phyloP scores from a whole-genome alignment of 2,888 invertebrate genomes.

The Papilio gigon region DNA sequence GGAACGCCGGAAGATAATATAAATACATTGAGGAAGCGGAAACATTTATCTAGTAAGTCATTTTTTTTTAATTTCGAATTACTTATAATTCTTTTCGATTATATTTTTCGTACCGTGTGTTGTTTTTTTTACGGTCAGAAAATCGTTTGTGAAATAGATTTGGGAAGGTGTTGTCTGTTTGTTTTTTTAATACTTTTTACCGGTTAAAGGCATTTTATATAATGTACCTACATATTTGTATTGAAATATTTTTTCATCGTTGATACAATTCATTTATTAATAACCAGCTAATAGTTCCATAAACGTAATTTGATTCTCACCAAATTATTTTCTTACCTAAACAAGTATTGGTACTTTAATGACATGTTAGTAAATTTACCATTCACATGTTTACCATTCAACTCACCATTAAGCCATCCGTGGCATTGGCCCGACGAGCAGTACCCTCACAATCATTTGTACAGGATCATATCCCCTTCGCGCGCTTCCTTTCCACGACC shows the following conservation, averaged over 20 bases:
- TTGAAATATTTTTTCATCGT: too few relatives aligned
- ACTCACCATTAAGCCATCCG: neutral
- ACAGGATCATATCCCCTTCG: constrained; percentile 4
- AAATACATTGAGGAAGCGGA: constrained; percentile 39
- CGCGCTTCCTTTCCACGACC: neutral
- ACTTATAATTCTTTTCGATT: neutral
- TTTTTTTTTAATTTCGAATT: neutral
- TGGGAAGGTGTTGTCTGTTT: too few relatives aligned
- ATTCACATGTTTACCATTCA: too few relatives aligned
- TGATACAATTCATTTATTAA: too few relatives aligned
- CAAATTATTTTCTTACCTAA: neutral
- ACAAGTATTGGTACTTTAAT: neutral
- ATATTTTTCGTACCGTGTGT: neutral
- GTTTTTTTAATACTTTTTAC: too few relatives aligned
- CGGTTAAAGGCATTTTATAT: too few relatives aligned
- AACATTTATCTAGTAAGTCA: constrained; percentile 23
- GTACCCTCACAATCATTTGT: neutral
- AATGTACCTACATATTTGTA: too few relatives aligned
- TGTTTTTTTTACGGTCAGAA: too few relatives aligned
- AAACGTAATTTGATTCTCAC: neutral
- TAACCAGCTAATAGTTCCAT: too few relatives aligned
- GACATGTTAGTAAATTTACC: too few relatives aligned
- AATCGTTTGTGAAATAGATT: too few relatives aligned
- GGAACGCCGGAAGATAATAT: constrained; percentile 53
- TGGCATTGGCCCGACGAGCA: neutral